Evolutionary conservation across 2,888 invertebrate species (phyloP).

Genomic region (Sarcophaga rosellei): DNA sequence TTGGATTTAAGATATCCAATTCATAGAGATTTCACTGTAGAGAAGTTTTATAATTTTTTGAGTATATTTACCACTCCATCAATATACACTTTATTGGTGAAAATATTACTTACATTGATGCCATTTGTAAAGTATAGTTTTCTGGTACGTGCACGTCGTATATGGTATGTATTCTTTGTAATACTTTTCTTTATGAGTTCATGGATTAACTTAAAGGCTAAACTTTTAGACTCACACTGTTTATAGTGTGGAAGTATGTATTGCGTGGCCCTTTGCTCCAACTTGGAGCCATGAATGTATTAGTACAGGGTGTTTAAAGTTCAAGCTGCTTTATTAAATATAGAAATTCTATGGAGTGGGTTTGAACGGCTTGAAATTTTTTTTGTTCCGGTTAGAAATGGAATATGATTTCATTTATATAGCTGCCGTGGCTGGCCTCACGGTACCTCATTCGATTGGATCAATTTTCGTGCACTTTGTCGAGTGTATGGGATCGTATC

Average conservation of each 20-base stretch:
- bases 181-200: conserved; percentile 25
- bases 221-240: conserved; percentile 16
- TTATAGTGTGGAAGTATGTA: not conserved
- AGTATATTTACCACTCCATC: not conserved
- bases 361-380: too few relatives aligned
- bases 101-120: conserved; percentile 21
- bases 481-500: too few relatives aligned
- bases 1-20: not conserved
- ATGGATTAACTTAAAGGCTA: conserved; percentile 27
- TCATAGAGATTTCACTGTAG: not conserved
- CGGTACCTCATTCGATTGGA: too few relatives aligned
- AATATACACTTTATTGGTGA: not conserved
- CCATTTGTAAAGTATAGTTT: conserved; percentile 49
- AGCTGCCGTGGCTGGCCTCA: too few relatives aligned
- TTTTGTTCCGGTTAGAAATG: too few relatives aligned
- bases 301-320: too few relatives aligned
- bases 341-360: too few relatives aligned
- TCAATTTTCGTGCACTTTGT: too few relatives aligned
- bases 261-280: not conserved
- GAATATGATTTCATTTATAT: too few relatives aligned
- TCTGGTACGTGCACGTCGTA: conserved; percentile 44
- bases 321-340: too few relatives aligned
- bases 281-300: too few relatives aligned
- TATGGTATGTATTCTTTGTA: not conserved
- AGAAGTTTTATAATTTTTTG: not conserved